phyloP scores from a whole-genome alignment of 2,113 vertebrate species.

The Oreochromis tanganicae region DNA sequence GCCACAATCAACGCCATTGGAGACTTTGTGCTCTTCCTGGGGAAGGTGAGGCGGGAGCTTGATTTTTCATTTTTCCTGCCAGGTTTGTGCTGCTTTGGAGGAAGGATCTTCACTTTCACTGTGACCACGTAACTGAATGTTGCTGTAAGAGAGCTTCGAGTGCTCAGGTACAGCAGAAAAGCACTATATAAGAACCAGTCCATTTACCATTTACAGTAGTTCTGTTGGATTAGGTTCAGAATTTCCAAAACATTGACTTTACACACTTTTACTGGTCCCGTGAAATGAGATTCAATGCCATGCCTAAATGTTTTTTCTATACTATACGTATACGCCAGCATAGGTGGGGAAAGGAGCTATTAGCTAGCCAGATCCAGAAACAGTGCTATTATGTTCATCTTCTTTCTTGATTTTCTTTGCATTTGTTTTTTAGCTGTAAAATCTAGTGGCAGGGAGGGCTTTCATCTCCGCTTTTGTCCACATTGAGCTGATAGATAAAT shows the following conservation, averaged over 20 bases:
- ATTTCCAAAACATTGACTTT: not conserved
- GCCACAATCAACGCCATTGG: constrained; percentile 95
- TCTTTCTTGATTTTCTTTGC: not conserved
- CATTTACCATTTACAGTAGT: not conserved
- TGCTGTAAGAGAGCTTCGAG: not conserved
- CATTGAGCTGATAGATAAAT: not conserved
- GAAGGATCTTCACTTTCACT: not conserved
- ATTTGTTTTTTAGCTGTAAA: not conserved
- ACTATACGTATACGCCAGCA: not conserved
- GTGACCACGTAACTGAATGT: not conserved
- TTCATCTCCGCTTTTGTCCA: not conserved
- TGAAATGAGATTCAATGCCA: not conserved
- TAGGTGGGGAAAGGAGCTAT: not conserved
- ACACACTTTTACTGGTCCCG: not conserved
- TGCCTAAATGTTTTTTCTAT: not conserved
- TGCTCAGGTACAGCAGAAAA: not conserved
- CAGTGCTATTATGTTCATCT: not conserved
- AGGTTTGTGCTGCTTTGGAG: not conserved
- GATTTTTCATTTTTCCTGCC: not conserved
- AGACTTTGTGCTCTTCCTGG: constrained; percentile 95
- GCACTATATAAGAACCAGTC: not conserved
- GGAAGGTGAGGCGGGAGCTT: constrained; percentile 80
- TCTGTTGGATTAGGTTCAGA: not conserved
- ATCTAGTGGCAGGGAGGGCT: not conserved
- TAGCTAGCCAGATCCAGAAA: not conserved